phyloP scores from a whole-genome alignment of 2,113 vertebrate species.

The Puffinus mauretanicus region DNA sequence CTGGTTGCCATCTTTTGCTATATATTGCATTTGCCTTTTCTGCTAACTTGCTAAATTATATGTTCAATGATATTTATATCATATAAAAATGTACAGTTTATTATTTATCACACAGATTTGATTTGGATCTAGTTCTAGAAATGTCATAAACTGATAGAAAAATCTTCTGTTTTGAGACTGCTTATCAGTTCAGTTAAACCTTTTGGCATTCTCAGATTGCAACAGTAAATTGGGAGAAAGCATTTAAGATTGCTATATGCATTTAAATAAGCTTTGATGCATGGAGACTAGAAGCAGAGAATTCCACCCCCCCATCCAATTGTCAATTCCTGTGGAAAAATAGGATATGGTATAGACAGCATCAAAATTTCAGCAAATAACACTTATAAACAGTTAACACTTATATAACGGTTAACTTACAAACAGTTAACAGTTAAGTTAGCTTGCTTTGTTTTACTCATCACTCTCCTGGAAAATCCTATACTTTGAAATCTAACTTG shows the following conservation, averaged over 20 bases:
- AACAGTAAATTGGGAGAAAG: conserved; percentile 3
- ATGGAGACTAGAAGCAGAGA: neutral
- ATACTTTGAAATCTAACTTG: neutral
- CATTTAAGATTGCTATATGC: conserved; percentile 29
- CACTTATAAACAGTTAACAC: neutral
- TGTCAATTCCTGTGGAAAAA: neutral
- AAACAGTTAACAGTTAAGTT: neutral
- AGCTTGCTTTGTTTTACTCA: neutral
- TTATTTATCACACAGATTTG: neutral
- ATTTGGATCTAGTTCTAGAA: conserved; percentile 4
- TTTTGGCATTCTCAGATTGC: neutral
- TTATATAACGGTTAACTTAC: neutral
- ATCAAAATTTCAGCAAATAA: conserved; percentile 11
- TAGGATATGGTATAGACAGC: neutral
- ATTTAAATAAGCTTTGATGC: conserved; percentile 47
- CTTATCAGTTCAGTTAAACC: neutral
- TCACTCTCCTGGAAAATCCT: neutral
- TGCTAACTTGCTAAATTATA: neutral
- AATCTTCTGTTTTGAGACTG: neutral
- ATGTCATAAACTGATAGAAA: conserved; percentile 13
- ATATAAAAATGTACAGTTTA: neutral
- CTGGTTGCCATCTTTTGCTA: neutral
- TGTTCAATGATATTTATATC: conserved; percentile 11
- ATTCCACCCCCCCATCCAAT: neutral
- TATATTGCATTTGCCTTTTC: neutral